Conservation (phyloP, 2,888 invertebrate genomes). For the Phengaris arion region DNA sequence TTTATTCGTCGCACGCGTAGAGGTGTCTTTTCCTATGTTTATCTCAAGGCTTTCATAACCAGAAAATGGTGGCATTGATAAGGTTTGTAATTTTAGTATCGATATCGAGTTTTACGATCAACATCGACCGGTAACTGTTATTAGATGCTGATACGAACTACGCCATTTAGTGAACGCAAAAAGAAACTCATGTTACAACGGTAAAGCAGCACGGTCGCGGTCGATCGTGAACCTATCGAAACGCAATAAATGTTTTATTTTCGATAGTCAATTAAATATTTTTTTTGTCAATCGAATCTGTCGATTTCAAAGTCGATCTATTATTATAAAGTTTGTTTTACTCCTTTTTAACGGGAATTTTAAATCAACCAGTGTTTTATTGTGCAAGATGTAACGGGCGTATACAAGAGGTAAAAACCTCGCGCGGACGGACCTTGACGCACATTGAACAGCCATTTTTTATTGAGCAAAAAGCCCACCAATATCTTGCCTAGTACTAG, state of each 20-base stretch:
- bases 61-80: neutral
- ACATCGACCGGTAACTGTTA: neutral
- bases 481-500: slow-evolving; percentile 15
- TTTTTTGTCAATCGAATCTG: neutral
- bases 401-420: slow-evolving; percentile 1
- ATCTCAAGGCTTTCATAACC: neutral
- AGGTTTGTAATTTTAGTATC: neutral
- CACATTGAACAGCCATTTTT: neutral
- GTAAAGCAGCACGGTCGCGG: neutral
- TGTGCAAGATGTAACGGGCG: neutral
- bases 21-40: neutral
- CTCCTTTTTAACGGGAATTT: neutral
- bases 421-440: neutral
- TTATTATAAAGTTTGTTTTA: neutral
- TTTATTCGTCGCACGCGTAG: slow-evolving; percentile 20
- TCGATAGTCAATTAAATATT: neutral
- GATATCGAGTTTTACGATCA: neutral
- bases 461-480: slow-evolving; percentile 2
- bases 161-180: neutral
- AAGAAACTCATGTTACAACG: neutral
- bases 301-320: no score
- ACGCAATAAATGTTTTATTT: slow-evolving; percentile 10
- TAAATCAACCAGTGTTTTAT: slow-evolving; percentile 5
- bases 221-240: neutral
- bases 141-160: neutral